Evolutionary conservation across 1,140 invertebrate species (phyloP), one percentile per base, ranked within the genome.

Genomic region (Anadara kagoshimensis): DNA sequence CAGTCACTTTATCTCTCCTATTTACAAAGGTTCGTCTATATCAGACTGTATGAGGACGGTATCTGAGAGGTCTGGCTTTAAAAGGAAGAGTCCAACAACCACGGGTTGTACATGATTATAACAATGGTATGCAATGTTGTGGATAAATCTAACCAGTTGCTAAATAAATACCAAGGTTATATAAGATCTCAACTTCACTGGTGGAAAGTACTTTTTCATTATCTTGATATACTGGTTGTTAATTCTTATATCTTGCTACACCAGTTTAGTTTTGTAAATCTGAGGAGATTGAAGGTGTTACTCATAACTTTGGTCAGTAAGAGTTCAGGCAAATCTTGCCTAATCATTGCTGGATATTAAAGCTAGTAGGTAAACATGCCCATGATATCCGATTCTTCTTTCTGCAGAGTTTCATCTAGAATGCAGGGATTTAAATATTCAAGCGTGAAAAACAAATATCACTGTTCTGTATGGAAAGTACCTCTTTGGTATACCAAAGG

Each of bases 171-270:
- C 47, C 61, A 16, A 12, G 20, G 43, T 22, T 63, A 63, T 63
- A 14, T 63, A 8, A 63, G 43, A 29, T 47, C 43, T 41, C 44
- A 63, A 29, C 43, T 63, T 49, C 44, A 49, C 26, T 63, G 61
- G 61, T 47, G 61, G 61, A 49, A 63, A 49, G 43, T 63, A 24
- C 43, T 63, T 22, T 63, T 49, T 20, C 45, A 63, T 63, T 63
- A 12, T 47, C 12, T 63, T 63, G 61, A 63, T 49, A 63, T 63
- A 12, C 20, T 63, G 43, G 24, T 63, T 22, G 61, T 63, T 1
- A 63, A 63, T 49, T 22, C 61, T n/a, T 63, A 47, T 22, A 49
- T 63, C 14, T 18, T 63, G 10, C 47, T 47, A 14, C 20, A 45
- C n/a, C 26, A n/a, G n/a, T n/a, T n/a, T n/a, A 63, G n/a, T 63